Percentiles rank a stretch among this genome's conserved stretches.
Conservation (phyloP, 2,888 invertebrate species). For the Villa cingulata region DNA sequence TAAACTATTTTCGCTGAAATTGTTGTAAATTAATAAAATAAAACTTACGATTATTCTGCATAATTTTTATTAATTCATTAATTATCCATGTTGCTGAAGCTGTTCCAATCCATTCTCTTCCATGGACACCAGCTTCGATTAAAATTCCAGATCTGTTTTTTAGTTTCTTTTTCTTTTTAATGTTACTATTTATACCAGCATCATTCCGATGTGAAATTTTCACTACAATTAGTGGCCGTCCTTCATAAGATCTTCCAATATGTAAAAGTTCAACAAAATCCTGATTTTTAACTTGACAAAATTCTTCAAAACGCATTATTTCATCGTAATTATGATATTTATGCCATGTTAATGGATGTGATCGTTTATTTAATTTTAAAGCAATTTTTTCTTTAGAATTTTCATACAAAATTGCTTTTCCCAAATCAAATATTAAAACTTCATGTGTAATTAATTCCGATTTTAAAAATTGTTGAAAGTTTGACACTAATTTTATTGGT, state of each 20-base stretch:
- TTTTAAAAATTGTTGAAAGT: constrained; percentile 39
- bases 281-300: constrained; percentile 49
- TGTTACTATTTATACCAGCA: constrained; percentile 17
- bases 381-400: constrained; percentile 43
- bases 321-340: constrained; percentile 58
- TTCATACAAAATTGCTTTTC: constrained; percentile 57
- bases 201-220: constrained; percentile 44
- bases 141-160: constrained; percentile 56
- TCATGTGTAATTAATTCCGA: constrained; percentile 49
- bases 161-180: constrained; percentile 23
- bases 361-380: constrained; percentile 3
- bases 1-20: not conserved
- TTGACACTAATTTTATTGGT: constrained; percentile 45
- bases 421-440: constrained; percentile 57
- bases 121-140: constrained; percentile 67
- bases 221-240: constrained; percentile 52
- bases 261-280: constrained; percentile 52
- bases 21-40: too few species aligned
- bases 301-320: constrained; percentile 53
- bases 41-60: constrained; percentile 40
- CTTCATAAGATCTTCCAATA: constrained; percentile 60
- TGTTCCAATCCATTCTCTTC: constrained; percentile 67
- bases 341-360: constrained; percentile 47
- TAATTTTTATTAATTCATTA: constrained; percentile 50
- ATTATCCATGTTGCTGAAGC: constrained; percentile 62